phyloP scores from a whole-genome alignment of 2,113 vertebrate genomes.

The Cathartes aura region DNA sequence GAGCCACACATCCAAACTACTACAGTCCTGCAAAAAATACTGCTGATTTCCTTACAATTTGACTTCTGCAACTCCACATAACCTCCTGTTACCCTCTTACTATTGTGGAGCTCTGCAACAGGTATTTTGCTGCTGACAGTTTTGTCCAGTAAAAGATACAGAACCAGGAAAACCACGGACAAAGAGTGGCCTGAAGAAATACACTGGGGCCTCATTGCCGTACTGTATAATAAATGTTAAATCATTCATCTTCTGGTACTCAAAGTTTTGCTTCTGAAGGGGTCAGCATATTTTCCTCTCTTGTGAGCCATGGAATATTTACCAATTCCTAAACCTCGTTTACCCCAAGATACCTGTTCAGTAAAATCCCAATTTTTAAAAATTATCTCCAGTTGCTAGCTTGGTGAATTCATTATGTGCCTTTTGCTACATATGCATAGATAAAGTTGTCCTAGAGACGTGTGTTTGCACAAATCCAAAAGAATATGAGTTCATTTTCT shows the following conservation, averaged over 20 bases:
- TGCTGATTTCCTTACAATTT: background rate
- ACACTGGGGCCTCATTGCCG: background rate
- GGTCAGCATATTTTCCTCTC: background rate
- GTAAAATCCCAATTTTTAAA: background rate
- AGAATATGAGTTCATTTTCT: background rate
- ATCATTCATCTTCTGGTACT: background rate
- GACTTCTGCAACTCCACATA: background rate
- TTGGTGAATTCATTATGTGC: background rate
- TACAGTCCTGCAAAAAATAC: background rate
- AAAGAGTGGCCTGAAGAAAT: background rate
- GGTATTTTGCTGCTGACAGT: background rate
- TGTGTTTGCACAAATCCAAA: background rate
- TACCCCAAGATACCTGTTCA: background rate
- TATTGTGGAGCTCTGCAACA: background rate
- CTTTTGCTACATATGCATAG: background rate
- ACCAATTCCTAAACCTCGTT: background rate
- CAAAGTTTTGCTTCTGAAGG: background rate
- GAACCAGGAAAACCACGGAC: background rate
- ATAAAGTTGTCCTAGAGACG: background rate
- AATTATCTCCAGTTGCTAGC: background rate
- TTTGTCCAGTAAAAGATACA: background rate
- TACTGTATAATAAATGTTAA: background rate
- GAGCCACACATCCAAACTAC: background rate
- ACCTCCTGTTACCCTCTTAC: background rate
- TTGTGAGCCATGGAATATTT: background rate